phyloP scores from a whole-genome alignment of 1,140 invertebrate genomes.

The Laodelphax striatellus region DNA sequence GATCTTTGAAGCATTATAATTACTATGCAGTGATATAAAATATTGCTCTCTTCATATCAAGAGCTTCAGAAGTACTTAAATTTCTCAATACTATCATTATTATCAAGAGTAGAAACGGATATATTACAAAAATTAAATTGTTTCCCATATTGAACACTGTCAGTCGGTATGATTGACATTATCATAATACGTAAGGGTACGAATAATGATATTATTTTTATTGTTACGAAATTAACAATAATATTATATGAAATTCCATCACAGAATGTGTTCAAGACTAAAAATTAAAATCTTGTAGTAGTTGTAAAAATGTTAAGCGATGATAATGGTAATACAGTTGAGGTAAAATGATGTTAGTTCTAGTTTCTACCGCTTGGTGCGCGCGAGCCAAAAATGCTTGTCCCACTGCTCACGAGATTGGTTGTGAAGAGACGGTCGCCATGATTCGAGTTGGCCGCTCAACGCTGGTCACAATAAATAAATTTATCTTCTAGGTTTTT shows the following conservation, averaged over 20 bases:
- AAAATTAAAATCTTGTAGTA: neutral
- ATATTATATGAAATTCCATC: constrained; percentile 4
- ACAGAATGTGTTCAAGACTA: constrained; percentile 13
- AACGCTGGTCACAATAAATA: no score
- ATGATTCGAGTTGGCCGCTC: no score
- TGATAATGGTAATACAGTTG: no score
- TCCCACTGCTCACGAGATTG: constrained; percentile 12
- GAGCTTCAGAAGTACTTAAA: neutral
- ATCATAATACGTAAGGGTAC: constrained; percentile 2
- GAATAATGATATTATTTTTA: neutral
- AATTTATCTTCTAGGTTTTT: no score
- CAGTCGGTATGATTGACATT: constrained; percentile 1
- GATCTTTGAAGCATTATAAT: no score
- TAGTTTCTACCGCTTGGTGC: no score
- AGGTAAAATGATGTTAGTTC: no score
- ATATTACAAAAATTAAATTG: constrained; percentile 9
- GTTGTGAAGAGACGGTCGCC: constrained; percentile 6
- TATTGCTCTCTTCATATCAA: no score
- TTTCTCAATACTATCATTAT: no score
- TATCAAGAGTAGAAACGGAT: neutral
- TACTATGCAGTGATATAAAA: no score
- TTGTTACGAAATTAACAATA: neutral
- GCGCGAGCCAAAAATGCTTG: neutral
- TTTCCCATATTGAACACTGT: constrained; percentile 1
- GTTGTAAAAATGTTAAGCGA: constrained; percentile 5